Conservation (phyloP, 92 coral and sea anemone species). For the Zoanthus sansibaricus region DNA sequence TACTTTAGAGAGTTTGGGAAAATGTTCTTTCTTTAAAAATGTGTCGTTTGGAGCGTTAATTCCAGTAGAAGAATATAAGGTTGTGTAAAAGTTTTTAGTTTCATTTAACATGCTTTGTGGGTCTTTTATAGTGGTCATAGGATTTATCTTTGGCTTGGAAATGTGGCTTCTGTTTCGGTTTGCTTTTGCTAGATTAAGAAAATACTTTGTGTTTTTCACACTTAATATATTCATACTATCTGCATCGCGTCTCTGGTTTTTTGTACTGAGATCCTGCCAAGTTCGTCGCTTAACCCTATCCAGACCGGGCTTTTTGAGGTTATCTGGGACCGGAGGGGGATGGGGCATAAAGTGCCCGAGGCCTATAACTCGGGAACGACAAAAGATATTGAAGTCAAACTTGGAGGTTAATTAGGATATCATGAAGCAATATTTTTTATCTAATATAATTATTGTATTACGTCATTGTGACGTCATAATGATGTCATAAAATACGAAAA, state of each 20-base stretch:
- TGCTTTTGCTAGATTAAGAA: slow-evolving; percentile 45
- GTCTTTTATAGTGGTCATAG: slow-evolving; percentile 22
- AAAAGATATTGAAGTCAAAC: too few relatives aligned
- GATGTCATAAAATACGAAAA: too few relatives aligned
- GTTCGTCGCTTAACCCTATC: slow-evolving; percentile 26
- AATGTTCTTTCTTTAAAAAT: neutral
- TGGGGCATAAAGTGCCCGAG: too few relatives aligned
- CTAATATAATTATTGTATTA: too few relatives aligned
- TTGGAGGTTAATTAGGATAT: too few relatives aligned
- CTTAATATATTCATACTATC: slow-evolving; percentile 49
- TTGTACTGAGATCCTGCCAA: slow-evolving; percentile 37
- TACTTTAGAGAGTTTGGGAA: neutral
- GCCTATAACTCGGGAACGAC: too few relatives aligned
- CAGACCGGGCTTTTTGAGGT: too few relatives aligned
- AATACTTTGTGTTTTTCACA: slow-evolving; percentile 39
- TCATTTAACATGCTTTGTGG: too few relatives aligned
- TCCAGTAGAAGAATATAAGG: slow-evolving; percentile 26
- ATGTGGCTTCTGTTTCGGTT: slow-evolving; percentile 46
- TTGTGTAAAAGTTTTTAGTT: slow-evolving; percentile 29
- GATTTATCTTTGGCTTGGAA: slow-evolving; percentile 22
- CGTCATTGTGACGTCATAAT: too few relatives aligned
- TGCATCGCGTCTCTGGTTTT: slow-evolving; percentile 47
- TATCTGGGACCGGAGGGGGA: too few relatives aligned
- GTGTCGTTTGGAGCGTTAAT: neutral
- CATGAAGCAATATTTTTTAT: too few relatives aligned